phyloP scores from a whole-genome alignment of 2,113 vertebrate genomes.

The Cynopterus brachyotis region DNA sequence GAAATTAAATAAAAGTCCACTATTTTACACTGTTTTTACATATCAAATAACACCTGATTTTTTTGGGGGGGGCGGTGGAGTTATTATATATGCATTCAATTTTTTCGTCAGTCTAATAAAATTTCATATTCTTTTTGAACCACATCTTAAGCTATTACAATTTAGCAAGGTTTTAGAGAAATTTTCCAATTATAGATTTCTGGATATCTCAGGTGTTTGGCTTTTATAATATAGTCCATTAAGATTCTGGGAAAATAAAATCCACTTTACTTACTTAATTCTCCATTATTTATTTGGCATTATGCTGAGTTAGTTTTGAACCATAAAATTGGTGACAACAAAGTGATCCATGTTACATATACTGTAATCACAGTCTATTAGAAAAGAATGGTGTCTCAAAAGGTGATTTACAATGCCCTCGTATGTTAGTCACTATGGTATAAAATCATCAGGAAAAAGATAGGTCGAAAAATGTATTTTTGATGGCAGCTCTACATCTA shows the following conservation, averaged over 20 bases:
- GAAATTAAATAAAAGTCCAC: not conserved
- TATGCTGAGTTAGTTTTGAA: not conserved
- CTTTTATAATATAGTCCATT: not conserved
- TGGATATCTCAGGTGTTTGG: not conserved
- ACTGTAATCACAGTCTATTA: not conserved
- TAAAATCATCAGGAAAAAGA: not conserved
- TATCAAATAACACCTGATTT: not conserved
- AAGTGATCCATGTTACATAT: not conserved
- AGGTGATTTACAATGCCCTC: not conserved
- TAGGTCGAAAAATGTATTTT: not conserved
- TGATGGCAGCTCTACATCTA: not conserved
- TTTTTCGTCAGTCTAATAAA: not conserved
- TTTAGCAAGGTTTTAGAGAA: not conserved
- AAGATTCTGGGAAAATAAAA: not conserved
- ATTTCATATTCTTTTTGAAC: not conserved
- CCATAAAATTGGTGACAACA: not conserved
- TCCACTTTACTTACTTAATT: not conserved
- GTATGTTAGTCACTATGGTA: not conserved
- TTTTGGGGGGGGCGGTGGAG: not conserved
- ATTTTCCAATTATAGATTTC: not conserved
- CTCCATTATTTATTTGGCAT: not conserved
- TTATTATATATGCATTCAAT: not conserved
- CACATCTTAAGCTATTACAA: not conserved
- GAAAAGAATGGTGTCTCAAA: not conserved
- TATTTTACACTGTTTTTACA: not conserved